These are phyloP conservation scores for Drymodes brunneopygia DNA, from an alignment of 2,113 vertebrate species.

Conservation along the genomic window DNA sequence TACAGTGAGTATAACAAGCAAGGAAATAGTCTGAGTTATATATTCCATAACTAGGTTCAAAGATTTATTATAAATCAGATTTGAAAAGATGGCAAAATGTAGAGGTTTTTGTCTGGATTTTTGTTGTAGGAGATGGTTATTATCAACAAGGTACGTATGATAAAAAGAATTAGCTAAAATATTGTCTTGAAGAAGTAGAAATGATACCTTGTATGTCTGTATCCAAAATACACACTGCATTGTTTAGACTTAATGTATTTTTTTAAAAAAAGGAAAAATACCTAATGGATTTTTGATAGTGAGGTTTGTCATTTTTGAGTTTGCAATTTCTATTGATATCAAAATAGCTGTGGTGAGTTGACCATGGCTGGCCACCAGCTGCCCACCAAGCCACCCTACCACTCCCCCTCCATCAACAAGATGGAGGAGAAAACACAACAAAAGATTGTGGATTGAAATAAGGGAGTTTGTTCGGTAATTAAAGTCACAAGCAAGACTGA, in stretches of 20 bases:
- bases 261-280: background rate
- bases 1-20: background rate
- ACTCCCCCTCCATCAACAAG: rapidly evolving
- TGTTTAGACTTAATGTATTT: background rate
- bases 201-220: background rate
- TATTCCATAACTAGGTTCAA: background rate
- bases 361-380: background rate
- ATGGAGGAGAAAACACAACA: background rate
- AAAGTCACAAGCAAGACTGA: background rate
- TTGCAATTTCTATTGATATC: background rate
- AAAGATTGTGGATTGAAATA: background rate
- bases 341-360: background rate
- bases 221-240: background rate
- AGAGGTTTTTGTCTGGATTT: background rate
- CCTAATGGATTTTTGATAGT: background rate
- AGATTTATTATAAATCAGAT: background rate
- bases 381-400: background rate
- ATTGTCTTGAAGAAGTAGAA: background rate
- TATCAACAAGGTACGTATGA: background rate
- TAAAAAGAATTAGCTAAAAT: background rate
- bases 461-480: background rate
- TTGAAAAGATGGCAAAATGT: background rate
- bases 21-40: background rate
- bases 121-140: background rate
- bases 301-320: background rate